These are phyloP conservation scores for Passerculus sandwichensis DNA, from an alignment of 2,797 vertebrate species.

Conservation along the genomic window DNA sequence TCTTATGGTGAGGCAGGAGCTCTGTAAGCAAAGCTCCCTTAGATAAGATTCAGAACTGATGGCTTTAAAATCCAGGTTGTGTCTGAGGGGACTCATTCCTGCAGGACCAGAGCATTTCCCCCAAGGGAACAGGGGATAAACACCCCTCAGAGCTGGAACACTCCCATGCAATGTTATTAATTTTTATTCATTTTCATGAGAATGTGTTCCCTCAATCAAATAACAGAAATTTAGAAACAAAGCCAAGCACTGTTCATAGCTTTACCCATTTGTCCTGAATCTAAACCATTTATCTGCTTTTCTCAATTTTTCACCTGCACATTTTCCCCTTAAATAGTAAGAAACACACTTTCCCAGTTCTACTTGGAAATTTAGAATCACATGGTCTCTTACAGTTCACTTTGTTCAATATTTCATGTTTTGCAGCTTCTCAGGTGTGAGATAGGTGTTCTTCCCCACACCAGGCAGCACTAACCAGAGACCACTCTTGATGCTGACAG, in stretches of 20 bases:
- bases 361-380: neutral
- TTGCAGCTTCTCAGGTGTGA: neutral
- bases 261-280: neutral
- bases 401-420: conserved; percentile 11
- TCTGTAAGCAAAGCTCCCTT: neutral
- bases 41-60: neutral
- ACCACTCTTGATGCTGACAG: neutral
- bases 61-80: neutral
- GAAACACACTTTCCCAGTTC: neutral
- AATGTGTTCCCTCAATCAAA: fast-evolving
- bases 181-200: neutral
- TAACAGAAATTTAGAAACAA: neutral
- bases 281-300: neutral
- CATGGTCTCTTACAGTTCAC: neutral
- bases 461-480: neutral
- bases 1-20: neutral
- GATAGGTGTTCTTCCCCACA: neutral
- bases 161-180: too few species aligned
- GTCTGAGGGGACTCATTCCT: neutral
- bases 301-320: neutral
- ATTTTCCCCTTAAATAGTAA: neutral
- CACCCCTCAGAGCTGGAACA: neutral
- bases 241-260: neutral
- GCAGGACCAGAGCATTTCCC: neutral
- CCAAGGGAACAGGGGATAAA: neutral